Base-by-base conservation (phyloP, 2,888 invertebrate genomes). In the Lobophora halterata region DNA sequence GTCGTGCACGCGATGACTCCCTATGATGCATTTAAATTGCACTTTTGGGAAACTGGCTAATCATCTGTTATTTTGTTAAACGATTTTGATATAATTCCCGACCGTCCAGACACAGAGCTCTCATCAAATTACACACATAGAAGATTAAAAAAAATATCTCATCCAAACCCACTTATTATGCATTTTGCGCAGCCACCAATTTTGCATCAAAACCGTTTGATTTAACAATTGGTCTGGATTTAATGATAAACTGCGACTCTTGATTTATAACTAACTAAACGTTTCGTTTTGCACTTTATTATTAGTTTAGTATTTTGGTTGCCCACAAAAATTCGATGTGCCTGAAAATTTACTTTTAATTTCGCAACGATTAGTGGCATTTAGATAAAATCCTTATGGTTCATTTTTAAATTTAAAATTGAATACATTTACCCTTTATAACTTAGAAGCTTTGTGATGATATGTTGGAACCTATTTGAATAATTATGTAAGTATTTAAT, bases 41-140 rank as follows among this genome's bases (percentile, higher is more conserved):
- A 56, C 43, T 63, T 77, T 75, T 71, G 61, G 55, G 55, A 70
- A 79, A 80, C 68, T 55, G 54, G 46, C 55, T 65, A 67, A 75
- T 73, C 65, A 63, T 52, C 65, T 58, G 63, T 69, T 74, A 73
- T 76, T 80, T 65, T 68, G 70, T 65, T 81, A 79, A 82, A 73
- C 76, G 78, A 55, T 82, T 81, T 76, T 67, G 61, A 68, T 75
- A 75, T 81, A 77, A 85, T 77, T 80, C 66, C 70, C 70, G 55
- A 62, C 66, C 68, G 65, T 62, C 60, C 64, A 52, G 48, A 58
- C 47, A 49, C 50, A 40, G 78, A 77, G 79, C 81, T 58, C 62
- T 79, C 71, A 86, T 86, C 79, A 82, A 73, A 76, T 70, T 76
- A 80, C 82, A 83, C 75, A 75, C 78, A 71, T 71, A 70, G 71